phyloP scores from a whole-genome alignment of 2,113 vertebrate species.

The Bos taurus region ARS-UCD2.0 NC_037349.1:17710001-17710500 shows the following conservation, averaged over 20 bases:
- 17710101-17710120: background rate
- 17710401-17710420: background rate
- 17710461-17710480: background rate
- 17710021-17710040: background rate
- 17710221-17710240: background rate
- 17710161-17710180: background rate
- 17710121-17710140: background rate
- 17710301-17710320: conserved; percentile 8
- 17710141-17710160: background rate
- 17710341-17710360: background rate
- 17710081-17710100: background rate
- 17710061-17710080: background rate
- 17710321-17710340: background rate
- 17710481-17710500: background rate
- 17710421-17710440: background rate
- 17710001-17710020: background rate
- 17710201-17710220: background rate
- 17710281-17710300: background rate
- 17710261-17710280: background rate
- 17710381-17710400: background rate
- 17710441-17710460: background rate
- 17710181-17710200: background rate
- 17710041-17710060: background rate
- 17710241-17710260: background rate
- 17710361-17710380: background rate